Conservation (phyloP, 1,140 invertebrate genomes). For the Aphelinus certus region DNA sequence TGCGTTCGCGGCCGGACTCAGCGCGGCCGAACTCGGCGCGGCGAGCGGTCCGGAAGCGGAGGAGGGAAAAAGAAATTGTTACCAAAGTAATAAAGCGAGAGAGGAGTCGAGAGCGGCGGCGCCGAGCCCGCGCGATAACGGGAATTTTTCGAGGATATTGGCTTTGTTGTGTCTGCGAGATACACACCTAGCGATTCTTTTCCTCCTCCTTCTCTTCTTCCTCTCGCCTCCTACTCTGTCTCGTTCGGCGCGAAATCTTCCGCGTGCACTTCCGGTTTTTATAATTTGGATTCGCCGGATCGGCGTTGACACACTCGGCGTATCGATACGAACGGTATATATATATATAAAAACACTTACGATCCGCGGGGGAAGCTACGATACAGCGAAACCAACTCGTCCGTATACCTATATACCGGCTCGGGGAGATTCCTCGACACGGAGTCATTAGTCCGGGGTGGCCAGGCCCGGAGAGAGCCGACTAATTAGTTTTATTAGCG, state of each 20-base stretch:
- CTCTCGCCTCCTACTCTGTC: background rate
- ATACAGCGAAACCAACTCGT: no score
- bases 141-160: conserved; percentile 1
- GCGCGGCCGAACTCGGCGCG: background rate
- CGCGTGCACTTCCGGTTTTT: no score
- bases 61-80: conserved; percentile 6
- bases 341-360: no score
- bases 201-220: background rate
- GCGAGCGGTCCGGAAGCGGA: background rate
- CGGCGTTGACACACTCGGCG: no score
- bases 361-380: no score
- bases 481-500: conserved; percentile 11
- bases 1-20: no score
- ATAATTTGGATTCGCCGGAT: no score
- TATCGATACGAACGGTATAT: no score
- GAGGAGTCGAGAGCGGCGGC: no score
- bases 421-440: no score
- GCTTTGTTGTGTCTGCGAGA: conserved; percentile 29
- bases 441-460: no score
- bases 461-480: background rate
- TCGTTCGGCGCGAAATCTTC: background rate
- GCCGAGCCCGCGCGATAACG: conserved; percentile 10
- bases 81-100: conserved; percentile 15
- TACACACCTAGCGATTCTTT: background rate
- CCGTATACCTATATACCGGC: no score